Evolutionary conservation across 2,113 vertebrate species (phyloP).

Genomic region (Brachirus orientalis): DNA sequence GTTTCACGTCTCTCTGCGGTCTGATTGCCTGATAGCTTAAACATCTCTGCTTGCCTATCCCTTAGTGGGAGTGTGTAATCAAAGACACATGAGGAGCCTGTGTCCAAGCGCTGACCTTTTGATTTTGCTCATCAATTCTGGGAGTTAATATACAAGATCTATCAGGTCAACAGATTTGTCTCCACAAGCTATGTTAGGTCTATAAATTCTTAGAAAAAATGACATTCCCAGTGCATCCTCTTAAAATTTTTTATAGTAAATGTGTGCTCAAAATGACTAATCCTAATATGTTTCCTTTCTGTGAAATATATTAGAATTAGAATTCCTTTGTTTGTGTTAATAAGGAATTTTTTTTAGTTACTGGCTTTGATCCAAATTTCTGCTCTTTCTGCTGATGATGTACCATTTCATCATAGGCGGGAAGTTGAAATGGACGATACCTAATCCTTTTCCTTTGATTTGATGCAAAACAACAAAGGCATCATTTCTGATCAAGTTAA

Average conservation of each 20-base stretch:
- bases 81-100: conserved; percentile 79
- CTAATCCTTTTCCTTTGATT: conserved; percentile 51
- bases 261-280: conserved; percentile 26
- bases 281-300: background rate
- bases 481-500: conserved; percentile 68
- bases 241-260: conserved; percentile 50
- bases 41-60: conserved; percentile 72
- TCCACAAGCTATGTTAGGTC: conserved; percentile 45
- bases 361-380: too few species aligned
- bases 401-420: conserved; percentile 62
- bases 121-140: conserved; percentile 80
- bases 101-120: conserved; percentile 79
- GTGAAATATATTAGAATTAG: too few species aligned
- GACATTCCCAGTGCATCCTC: conserved; percentile 33
- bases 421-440: conserved; percentile 56
- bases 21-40: conserved; percentile 83
- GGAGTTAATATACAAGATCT: conserved; percentile 73
- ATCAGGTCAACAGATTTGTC: conserved; percentile 72
- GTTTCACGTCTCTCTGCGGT: conserved; percentile 78
- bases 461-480: conserved; percentile 65
- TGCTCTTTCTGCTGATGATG: conserved; percentile 5
- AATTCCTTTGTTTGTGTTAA: too few species aligned
- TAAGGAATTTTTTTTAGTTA: too few species aligned
- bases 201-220: conserved; percentile 61
- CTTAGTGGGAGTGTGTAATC: conserved; percentile 79